These are phyloP conservation scores for Drosophila prostipennis DNA, from an alignment of 2,888 invertebrate genomes.

Conservation along the genomic window DNA sequence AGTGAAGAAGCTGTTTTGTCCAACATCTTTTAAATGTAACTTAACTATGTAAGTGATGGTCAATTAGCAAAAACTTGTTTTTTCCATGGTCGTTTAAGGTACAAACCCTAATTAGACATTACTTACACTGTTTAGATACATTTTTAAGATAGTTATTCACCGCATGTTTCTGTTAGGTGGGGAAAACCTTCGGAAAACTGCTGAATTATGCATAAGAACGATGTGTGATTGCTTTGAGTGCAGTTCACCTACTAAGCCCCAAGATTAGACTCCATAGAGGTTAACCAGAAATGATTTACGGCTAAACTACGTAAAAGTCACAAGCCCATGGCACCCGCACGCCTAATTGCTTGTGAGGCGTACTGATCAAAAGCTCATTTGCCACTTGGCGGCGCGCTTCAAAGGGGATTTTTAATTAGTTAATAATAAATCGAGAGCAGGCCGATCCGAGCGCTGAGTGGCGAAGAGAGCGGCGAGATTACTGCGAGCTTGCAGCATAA, in stretches of 20 bases:
- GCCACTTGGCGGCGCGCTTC: conserved; percentile 57
- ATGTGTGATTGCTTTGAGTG: neutral
- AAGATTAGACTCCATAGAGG: conserved; percentile 45
- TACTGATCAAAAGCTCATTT: conserved; percentile 63
- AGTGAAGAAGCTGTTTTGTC: neutral
- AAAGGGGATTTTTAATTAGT: conserved; percentile 72
- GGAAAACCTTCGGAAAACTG: neutral
- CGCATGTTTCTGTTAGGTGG: neutral
- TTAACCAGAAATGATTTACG: conserved; percentile 64
- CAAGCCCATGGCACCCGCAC: conserved; percentile 44
- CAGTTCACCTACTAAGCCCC: neutral
- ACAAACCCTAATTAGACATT: neutral
- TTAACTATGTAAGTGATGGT: neutral
- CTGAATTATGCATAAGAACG: neutral
- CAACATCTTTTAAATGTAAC: neutral
- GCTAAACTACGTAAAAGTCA: conserved; percentile 29
- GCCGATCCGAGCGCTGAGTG: conserved; percentile 40
- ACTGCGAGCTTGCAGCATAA: conserved; percentile 48
- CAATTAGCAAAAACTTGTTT: neutral
- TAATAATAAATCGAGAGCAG: conserved; percentile 57
- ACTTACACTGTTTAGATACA: neutral
- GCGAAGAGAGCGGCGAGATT: conserved; percentile 9
- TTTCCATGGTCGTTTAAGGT: neutral
- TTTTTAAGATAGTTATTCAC: neutral
- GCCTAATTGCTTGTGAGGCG: conserved; percentile 69